Conservation (phyloP, 2,113 vertebrate genomes). For the Charina bottae region DNA sequence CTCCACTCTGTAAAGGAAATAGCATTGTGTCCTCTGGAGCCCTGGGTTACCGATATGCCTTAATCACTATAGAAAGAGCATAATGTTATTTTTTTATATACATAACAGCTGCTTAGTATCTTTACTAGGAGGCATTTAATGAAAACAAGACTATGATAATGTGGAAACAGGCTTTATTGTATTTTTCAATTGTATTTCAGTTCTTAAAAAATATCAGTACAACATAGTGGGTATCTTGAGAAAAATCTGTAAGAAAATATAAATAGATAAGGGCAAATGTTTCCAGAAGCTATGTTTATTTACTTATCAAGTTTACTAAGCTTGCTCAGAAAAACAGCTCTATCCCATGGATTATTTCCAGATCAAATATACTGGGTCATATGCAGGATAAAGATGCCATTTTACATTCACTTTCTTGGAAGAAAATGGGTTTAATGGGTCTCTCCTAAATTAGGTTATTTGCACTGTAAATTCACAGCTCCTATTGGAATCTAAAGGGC, state of each 20-base stretch:
- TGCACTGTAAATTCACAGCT: background rate
- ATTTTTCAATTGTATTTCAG: background rate
- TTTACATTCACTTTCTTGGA: background rate
- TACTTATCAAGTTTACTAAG: slow-evolving; percentile 42
- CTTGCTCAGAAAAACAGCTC: slow-evolving; percentile 25
- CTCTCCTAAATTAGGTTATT: background rate
- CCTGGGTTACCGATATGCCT: slow-evolving; percentile 64
- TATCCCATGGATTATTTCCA: slow-evolving; percentile 21
- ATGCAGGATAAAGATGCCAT: background rate
- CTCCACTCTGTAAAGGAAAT: slow-evolving; percentile 63
- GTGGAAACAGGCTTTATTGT: background rate
- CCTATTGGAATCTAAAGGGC: background rate
- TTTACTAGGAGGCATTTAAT: slow-evolving; percentile 49
- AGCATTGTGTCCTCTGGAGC: slow-evolving; percentile 54
- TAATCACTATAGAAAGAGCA: slow-evolving; percentile 47
- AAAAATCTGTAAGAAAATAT: slow-evolving; percentile 47
- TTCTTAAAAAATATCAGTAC: background rate
- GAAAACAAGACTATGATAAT: slow-evolving; percentile 38
- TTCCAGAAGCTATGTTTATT: slow-evolving; percentile 4
- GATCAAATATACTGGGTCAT: background rate
- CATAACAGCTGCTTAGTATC: slow-evolving; percentile 53
- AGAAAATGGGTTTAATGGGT: background rate
- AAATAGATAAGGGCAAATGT: slow-evolving; percentile 40
- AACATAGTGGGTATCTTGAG: slow-evolving; percentile 23
- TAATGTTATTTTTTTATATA: slow-evolving; percentile 45